Evolutionary conservation across 2,797 vertebrate genomes (phyloP).

Genomic region (Lindbergichthys nudifrons): DNA sequence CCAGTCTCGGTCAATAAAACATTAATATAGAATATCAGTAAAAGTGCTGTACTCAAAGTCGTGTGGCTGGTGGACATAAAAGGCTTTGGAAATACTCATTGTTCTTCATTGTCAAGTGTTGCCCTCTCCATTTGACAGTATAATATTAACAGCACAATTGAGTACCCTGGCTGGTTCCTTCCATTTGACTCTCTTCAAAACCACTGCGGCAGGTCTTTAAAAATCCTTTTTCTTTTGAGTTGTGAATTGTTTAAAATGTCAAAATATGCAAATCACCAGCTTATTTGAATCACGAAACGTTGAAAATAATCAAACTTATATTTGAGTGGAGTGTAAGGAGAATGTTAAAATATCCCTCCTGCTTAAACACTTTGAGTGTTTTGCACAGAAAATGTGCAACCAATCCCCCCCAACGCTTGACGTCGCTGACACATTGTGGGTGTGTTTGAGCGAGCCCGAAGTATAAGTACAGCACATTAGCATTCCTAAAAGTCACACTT

Average conservation of each 20-base stretch:
- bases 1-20: slow-evolving; percentile 48
- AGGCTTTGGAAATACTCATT: slow-evolving; percentile 63
- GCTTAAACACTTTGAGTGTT: slow-evolving; percentile 24
- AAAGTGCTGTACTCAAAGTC: slow-evolving; percentile 50
- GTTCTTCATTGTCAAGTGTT: slow-evolving; percentile 68
- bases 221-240: slow-evolving; percentile 38
- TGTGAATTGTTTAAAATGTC: slow-evolving; percentile 72
- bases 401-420: neutral
- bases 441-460: slow-evolving; percentile 19
- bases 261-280: slow-evolving; percentile 74
- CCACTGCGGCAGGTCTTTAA: slow-evolving; percentile 27
- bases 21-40: slow-evolving; percentile 46
- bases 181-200: slow-evolving; percentile 50
- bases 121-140: slow-evolving; percentile 63
- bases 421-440: neutral
- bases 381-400: slow-evolving; percentile 5
- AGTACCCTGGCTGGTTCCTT: slow-evolving; percentile 46
- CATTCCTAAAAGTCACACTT: slow-evolving; percentile 83
- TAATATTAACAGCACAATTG: slow-evolving; percentile 63
- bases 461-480: slow-evolving; percentile 71
- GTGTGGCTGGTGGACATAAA: slow-evolving; percentile 52
- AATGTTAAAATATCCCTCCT: neutral
- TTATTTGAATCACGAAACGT: slow-evolving; percentile 61
- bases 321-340: slow-evolving; percentile 15
- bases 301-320: slow-evolving; percentile 53